phyloP scores from a whole-genome alignment of 2,888 invertebrate species.

The Megastigmus dorsalis region DNA sequence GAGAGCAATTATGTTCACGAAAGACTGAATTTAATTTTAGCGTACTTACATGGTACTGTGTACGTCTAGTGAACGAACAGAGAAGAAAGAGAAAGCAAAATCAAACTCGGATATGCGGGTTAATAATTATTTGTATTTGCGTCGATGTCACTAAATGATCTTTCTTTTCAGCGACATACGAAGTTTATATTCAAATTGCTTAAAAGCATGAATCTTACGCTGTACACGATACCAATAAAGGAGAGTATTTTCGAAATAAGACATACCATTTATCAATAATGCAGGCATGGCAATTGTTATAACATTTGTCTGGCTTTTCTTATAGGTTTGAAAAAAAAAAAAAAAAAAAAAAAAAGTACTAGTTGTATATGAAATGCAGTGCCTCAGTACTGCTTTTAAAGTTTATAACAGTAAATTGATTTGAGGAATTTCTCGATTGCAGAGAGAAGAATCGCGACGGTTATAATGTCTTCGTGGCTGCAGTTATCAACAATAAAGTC shows the following conservation, averaged over 20 bases:
- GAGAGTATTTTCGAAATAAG: conserved; percentile 28
- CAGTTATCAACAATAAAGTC: background rate
- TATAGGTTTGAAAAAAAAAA: conserved; percentile 16
- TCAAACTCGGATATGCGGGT: conserved; percentile 5
- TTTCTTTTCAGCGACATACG: conserved; percentile 24
- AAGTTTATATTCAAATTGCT: conserved; percentile 8
- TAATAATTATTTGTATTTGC: conserved; percentile 15
- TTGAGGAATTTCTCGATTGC: conserved; percentile 24
- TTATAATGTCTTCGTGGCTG: conserved; percentile 1
- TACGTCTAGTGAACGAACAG: conserved; percentile 46
- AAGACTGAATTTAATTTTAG: conserved; percentile 68
- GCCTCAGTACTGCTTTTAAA: conserved; percentile 2
- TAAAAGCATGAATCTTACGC: background rate
- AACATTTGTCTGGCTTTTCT: conserved; percentile 22
- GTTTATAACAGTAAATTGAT: conserved; percentile 34
- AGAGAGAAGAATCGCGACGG: background rate
- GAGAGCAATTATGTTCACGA: conserved; percentile 55
- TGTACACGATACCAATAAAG: conserved; percentile 12
- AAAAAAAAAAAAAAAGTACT: conserved; percentile 28
- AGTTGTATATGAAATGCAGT: conserved; percentile 24
- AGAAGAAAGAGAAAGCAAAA: conserved; percentile 38
- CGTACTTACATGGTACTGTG: conserved; percentile 59
- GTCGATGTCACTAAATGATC: conserved; percentile 22
- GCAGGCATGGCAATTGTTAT: conserved; percentile 8
- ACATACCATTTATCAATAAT: conserved; percentile 12